Conservation (phyloP, 2,113 vertebrate species). For the Cheilinus undulatus region DNA sequence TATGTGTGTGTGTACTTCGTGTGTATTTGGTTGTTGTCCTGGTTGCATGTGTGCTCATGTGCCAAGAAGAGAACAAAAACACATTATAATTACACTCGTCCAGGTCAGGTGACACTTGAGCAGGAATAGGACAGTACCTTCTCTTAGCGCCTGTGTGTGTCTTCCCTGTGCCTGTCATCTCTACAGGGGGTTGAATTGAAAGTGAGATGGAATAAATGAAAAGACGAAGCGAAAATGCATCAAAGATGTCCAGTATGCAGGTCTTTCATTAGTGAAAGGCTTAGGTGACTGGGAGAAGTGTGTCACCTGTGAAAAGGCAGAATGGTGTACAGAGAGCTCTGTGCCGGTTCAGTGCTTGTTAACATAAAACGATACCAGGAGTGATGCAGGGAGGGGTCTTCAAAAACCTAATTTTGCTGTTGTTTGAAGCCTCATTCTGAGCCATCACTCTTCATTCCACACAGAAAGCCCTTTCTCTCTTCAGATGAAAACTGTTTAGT, state of each 20-base stretch:
- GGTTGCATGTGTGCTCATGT: slow-evolving; percentile 1
- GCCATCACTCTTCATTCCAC: slow-evolving; percentile 32
- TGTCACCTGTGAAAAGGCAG: slow-evolving; percentile 24
- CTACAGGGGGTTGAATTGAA: background rate
- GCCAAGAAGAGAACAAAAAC: slow-evolving; percentile 61
- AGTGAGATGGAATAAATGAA: background rate
- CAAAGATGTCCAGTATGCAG: slow-evolving; percentile 25
- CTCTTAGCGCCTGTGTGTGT: slow-evolving; percentile 57
- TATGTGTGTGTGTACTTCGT: background rate
- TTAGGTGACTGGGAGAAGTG: background rate
- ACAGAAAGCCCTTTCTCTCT: slow-evolving; percentile 36
- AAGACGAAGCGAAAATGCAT: slow-evolving; percentile 5
- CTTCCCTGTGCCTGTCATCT: slow-evolving; percentile 22
- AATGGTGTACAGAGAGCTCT: slow-evolving; percentile 4
- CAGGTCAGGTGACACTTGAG: slow-evolving; percentile 45
- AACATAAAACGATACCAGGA: slow-evolving; percentile 37
- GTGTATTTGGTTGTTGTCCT: background rate
- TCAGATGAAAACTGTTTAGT: slow-evolving; percentile 54
- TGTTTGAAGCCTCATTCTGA: slow-evolving; percentile 38
- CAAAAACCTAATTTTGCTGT: slow-evolving; percentile 30
- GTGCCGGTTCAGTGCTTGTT: slow-evolving; percentile 21
- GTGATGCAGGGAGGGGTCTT: background rate
- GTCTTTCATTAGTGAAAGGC: slow-evolving; percentile 42
- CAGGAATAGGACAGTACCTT: slow-evolving; percentile 31
- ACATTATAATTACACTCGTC: slow-evolving; percentile 60